A percentile compares a stretch with the other conserved stretches of the same genome.
Evolutionary conservation across 2,888 invertebrate genomes (phyloP).

Genomic region (Pasiphila rectangulata): DNA sequence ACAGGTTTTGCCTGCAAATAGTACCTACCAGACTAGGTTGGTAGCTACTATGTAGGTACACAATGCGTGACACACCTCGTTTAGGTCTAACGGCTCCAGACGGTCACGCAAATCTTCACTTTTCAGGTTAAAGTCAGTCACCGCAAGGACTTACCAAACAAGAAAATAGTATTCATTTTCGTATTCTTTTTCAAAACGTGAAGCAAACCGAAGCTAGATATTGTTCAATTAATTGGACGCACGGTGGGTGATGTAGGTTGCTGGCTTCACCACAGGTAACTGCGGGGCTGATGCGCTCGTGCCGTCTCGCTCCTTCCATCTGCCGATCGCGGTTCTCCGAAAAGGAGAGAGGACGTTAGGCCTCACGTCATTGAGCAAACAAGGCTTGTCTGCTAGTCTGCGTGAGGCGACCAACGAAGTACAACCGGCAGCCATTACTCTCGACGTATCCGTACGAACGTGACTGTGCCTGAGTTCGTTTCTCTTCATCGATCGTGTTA

Average conservation of each 20-base stretch:
- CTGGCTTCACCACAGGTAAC: slow-evolving; percentile 65
- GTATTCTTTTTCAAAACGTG: slow-evolving; percentile 58
- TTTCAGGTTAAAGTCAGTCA: slow-evolving; percentile 30
- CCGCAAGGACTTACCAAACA: slow-evolving; percentile 16
- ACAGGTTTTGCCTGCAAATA: slow-evolving; percentile 17
- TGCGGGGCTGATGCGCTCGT: slow-evolving; percentile 38
- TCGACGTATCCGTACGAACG: slow-evolving; percentile 74
- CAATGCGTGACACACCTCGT: slow-evolving; percentile 31
- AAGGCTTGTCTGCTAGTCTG: slow-evolving; percentile 75
- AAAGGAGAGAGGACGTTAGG: slow-evolving; percentile 47
- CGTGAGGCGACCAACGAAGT: slow-evolving; percentile 64
- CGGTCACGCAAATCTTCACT: slow-evolving; percentile 32
- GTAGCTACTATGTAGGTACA: slow-evolving; percentile 7
- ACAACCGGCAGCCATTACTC: slow-evolving; percentile 73
- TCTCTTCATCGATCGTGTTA: slow-evolving; percentile 72
- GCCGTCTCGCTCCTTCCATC: slow-evolving; percentile 45
- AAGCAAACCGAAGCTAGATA: slow-evolving; percentile 65
- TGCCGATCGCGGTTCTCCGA: slow-evolving; percentile 30
- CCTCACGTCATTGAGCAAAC: slow-evolving; percentile 73
- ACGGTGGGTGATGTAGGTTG: slow-evolving; percentile 75
- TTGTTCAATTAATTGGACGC: slow-evolving; percentile 62
- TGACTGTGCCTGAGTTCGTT: slow-evolving; percentile 74
- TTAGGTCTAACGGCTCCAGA: slow-evolving; percentile 26
- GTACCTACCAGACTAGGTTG: slow-evolving; percentile 4
- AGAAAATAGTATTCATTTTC: slow-evolving; percentile 28